A percentile compares a stretch with the other conserved stretches of the same genome.
Evolutionary conservation across 2,113 vertebrate species (phyloP).

Genomic region (Notothenia coriiceps): DNA sequence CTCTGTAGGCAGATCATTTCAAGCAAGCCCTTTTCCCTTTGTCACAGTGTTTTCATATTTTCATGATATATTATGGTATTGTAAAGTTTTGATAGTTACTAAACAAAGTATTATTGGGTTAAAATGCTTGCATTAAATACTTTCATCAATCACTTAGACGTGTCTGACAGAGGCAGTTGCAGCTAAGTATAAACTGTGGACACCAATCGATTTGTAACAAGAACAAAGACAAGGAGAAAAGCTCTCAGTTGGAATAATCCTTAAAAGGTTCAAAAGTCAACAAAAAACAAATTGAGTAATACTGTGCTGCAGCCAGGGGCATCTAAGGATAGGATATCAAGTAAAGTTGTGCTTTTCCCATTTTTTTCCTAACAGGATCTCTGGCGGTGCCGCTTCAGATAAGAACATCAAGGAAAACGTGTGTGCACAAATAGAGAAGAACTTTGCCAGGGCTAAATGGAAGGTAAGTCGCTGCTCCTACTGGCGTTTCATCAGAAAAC

Average conservation of each 20-base stretch:
- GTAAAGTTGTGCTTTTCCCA: constrained; percentile 27
- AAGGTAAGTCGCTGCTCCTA: constrained; percentile 85
- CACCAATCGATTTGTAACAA: background rate
- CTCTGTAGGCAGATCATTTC: background rate
- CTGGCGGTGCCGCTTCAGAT: constrained; percentile 96
- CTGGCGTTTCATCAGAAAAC: too few relatives aligned
- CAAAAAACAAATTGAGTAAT: constrained; percentile 33
- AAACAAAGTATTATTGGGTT: background rate
- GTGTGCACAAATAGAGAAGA: constrained; percentile 98
- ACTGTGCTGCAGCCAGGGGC: background rate
- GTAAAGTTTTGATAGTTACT: background rate
- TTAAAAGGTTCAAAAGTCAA: constrained; percentile 21
- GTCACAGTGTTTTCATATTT: too few relatives aligned
- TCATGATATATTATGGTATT: too few relatives aligned
- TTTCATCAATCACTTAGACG: background rate
- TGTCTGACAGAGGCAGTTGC: background rate
- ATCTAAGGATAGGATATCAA: background rate
- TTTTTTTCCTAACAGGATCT: constrained; percentile 88
- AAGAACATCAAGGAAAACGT: constrained; percentile 99
- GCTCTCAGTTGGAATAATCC: background rate
- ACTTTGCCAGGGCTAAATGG: constrained; percentile 98
- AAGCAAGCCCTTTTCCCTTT: too few relatives aligned
- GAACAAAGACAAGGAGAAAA: constrained; percentile 6
- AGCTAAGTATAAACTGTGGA: background rate
- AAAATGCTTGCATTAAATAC: background rate